Conservation (phyloP, 2,797 vertebrate genomes). For the Pterois miles region DNA sequence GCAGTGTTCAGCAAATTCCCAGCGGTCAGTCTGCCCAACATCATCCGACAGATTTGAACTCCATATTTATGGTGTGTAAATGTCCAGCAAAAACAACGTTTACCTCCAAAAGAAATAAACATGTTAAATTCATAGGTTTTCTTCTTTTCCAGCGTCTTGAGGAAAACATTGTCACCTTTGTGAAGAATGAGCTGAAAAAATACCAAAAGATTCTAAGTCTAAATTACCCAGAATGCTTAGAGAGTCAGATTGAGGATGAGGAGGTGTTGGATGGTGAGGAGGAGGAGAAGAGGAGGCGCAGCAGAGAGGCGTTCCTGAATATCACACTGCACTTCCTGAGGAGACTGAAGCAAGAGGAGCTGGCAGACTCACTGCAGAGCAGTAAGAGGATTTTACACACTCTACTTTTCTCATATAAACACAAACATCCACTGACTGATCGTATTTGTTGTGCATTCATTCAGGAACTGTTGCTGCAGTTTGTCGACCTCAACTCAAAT, state of each 20-base stretch:
- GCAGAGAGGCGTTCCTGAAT: slow-evolving; percentile 6
- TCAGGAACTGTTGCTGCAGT: background rate
- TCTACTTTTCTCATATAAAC: background rate
- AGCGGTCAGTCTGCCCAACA: background rate
- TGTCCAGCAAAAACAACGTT: background rate
- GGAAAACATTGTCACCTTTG: background rate
- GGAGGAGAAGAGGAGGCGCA: slow-evolving; percentile 5
- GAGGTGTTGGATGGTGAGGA: background rate
- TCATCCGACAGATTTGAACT: background rate
- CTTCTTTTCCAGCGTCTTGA: slow-evolving; percentile 1
- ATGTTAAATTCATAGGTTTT: background rate
- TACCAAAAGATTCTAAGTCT: background rate
- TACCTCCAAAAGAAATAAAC: background rate
- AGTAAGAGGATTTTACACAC: background rate
- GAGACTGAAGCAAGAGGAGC: background rate
- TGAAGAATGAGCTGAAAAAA: slow-evolving; percentile 13
- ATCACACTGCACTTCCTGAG: slow-evolving; percentile 5
- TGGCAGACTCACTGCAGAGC: background rate
- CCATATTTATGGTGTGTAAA: slow-evolving; percentile 2
- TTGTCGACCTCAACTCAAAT: slow-evolving; percentile 10
- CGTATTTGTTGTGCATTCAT: background rate
- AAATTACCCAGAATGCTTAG: background rate
- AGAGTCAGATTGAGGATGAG: background rate
- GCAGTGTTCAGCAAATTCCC: background rate
- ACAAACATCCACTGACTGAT: background rate